A percentile compares a stretch with the other conserved stretches of the same genome.
phyloP scores from a whole-genome alignment of 2,797 vertebrate genomes.

The Sebastes iracundus region DNA sequence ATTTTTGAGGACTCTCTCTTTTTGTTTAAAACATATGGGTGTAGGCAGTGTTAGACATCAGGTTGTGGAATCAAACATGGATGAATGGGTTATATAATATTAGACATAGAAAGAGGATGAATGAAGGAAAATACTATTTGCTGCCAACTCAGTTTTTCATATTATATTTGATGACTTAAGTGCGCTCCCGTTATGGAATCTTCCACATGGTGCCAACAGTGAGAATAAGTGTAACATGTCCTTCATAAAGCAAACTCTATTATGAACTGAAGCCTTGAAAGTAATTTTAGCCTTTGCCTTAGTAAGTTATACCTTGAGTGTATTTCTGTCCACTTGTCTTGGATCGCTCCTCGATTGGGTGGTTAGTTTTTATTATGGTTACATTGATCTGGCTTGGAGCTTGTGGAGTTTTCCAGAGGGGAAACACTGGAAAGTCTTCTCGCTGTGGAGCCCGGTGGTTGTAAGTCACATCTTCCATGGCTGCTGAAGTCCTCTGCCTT shows the following conservation, averaged over 20 bases:
- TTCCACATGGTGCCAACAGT: conserved; percentile 19
- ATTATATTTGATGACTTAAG: conserved; percentile 25
- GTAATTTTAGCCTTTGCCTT: conserved; percentile 35
- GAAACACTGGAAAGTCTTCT: conserved; percentile 74
- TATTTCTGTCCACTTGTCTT: conserved; percentile 51
- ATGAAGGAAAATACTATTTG: conserved; percentile 27
- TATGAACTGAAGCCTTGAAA: not conserved
- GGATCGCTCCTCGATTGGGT: conserved; percentile 19
- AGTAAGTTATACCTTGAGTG: conserved; percentile 36
- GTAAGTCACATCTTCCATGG: conserved; percentile 77
- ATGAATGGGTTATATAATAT: conserved; percentile 17
- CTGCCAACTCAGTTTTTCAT: conserved; percentile 17
- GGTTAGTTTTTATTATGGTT: conserved; percentile 66
- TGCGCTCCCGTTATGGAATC: conserved; percentile 15
- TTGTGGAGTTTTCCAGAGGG: conserved; percentile 73
- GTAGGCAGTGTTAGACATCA: not conserved
- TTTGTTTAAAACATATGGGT: not conserved
- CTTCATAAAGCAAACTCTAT: conserved; percentile 2
- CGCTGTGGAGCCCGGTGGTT: conserved; percentile 41
- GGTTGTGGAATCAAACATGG: not conserved
- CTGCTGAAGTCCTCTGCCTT: conserved; percentile 61
- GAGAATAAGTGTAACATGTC: conserved; percentile 11
- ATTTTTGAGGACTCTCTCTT: not conserved
- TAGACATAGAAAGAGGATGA: conserved; percentile 2
- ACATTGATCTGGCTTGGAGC: conserved; percentile 50